A percentile compares a stretch with the other conserved stretches of the same genome.
These are phyloP conservation scores for Siniperca chuatsi DNA, from an alignment of 2,113 vertebrate genomes.

Conservation along the genomic window DNA sequence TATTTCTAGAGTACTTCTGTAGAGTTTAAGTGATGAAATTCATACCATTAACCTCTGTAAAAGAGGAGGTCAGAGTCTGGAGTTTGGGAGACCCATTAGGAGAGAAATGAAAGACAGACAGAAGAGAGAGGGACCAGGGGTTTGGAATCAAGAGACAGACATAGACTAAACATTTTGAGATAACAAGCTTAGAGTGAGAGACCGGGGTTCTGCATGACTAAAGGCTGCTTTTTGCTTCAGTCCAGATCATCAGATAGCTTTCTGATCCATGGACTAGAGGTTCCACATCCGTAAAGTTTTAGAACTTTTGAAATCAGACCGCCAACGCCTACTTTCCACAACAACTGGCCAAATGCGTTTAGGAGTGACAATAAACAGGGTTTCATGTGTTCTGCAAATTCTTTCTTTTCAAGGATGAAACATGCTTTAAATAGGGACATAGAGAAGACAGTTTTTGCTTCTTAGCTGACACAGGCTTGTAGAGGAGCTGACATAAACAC, in stretches of 20 bases:
- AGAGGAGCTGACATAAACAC: background rate
- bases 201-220: constrained; percentile 48
- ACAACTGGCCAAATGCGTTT: background rate
- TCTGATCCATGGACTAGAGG: background rate
- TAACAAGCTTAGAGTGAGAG: constrained; percentile 57
- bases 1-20: constrained; percentile 35
- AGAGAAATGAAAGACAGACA: constrained; percentile 33
- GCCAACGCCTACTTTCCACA: background rate
- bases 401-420: background rate
- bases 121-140: constrained; percentile 25
- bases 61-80: constrained; percentile 41
- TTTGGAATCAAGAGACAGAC: constrained; percentile 65
- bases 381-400: background rate
- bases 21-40: constrained; percentile 41
- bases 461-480: background rate
- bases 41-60: constrained; percentile 45
- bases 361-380: background rate
- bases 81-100: constrained; percentile 45
- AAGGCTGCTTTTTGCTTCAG: constrained; percentile 29
- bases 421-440: background rate
- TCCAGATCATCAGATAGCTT: constrained; percentile 40
- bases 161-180: constrained; percentile 79
- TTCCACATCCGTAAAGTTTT: constrained; percentile 1
- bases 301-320: constrained; percentile 5
- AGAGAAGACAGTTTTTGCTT: background rate